Evolutionary conservation across 1,140 invertebrate genomes (phyloP), one percentile per base, ranked within the genome.

Genomic region (Orius insidiosus): DNA sequence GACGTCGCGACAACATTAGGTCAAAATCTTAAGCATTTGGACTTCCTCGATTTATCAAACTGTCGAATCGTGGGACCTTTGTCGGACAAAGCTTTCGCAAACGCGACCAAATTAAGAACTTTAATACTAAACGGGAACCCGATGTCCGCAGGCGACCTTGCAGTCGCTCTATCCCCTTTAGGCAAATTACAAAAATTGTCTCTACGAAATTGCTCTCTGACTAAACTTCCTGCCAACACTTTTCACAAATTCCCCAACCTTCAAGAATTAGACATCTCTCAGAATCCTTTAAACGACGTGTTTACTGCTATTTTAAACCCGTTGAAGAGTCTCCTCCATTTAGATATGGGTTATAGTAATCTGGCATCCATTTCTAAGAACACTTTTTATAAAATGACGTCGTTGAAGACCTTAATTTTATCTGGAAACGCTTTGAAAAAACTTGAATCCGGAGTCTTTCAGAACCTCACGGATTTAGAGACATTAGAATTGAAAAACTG

Each of bases 331-430:
- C 59, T 80, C 8, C 71, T 78, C 60, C 76, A 74, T 55, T 60
- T 80, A 7, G 76, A 80, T 54, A 80, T 80, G 76, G 76, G 76
- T 5, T 78, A 78, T 53, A 77, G 76, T 59, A 73, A 75, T 56
- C 60, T 80, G 7, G 74, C 73, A 1, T 65, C 74, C 48, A 69
- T 80, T 24, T 70, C 71, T 6, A 74, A 70, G 15, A 67, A 72
- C 4, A 75, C 75, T 2, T 80, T 80, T 56, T 68, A 73, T 1
- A 71, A 75, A 56, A 79, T 79, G 76, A 75, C 72, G 0, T 70
- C 70, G 1, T 66, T 80, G 55, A 75, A 71, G 53, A 68, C 67
- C 33, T 60, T 80, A 14, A 68, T 80, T 35, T 60, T 80, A 5
- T 79, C 77, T 2, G 76, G 76, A 7, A 80, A 80, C 50, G 68